Conservation (phyloP, 2,797 vertebrate species). For the Amphiprion clarkii region DNA sequence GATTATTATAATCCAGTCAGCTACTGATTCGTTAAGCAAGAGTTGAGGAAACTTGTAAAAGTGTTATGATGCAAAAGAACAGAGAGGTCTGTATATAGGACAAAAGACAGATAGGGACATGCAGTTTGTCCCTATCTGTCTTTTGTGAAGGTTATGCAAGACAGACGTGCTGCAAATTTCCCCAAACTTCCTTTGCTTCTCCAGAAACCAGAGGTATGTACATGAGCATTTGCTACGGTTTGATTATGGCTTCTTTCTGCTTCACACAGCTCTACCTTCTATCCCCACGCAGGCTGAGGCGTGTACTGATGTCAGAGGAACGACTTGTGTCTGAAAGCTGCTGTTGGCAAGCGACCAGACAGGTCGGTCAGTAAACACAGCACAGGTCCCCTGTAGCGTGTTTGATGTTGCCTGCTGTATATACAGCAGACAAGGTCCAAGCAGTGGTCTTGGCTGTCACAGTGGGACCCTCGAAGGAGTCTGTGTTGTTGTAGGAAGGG, state of each 20-base stretch:
- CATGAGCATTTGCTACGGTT: constrained; percentile 10
- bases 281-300: constrained; percentile 11
- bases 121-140: no score
- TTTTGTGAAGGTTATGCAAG: constrained; percentile 10
- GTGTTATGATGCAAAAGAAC: constrained; percentile 7
- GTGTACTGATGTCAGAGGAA: constrained; percentile 62
- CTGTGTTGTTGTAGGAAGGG: constrained; percentile 76
- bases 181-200: constrained; percentile 6
- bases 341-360: constrained; percentile 59
- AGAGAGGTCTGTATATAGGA: constrained; percentile 1
- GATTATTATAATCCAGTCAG: constrained; percentile 62
- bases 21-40: constrained; percentile 41
- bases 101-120: neutral
- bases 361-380: constrained; percentile 63
- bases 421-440: constrained; percentile 51
- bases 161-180: neutral
- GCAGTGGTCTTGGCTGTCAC: constrained; percentile 76
- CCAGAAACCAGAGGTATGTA: neutral
- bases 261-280: constrained; percentile 26
- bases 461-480: constrained; percentile 74
- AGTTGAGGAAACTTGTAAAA: constrained; percentile 25
- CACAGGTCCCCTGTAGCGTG: constrained; percentile 54
- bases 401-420: constrained; percentile 56
- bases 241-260: constrained; percentile 25
- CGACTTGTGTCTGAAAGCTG: constrained; percentile 49